Conservation (phyloP, 2,113 vertebrate genomes). For the Scalopus aquaticus region DNA sequence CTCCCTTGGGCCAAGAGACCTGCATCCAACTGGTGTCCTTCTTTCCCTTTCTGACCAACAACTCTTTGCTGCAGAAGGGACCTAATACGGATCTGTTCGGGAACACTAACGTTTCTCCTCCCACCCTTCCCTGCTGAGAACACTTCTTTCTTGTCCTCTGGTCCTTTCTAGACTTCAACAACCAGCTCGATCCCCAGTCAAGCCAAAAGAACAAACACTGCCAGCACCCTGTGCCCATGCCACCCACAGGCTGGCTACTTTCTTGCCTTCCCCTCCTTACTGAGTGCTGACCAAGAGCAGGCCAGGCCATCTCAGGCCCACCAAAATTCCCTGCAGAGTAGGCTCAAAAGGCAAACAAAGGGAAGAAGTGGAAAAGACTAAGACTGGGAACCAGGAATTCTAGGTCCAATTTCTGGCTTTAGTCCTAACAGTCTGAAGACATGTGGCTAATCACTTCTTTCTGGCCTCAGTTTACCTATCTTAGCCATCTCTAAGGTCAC, state of each 20-base stretch:
- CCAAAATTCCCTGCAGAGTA: neutral
- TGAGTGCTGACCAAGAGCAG: constrained; percentile 12
- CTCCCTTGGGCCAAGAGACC: neutral
- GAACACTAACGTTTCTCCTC: neutral
- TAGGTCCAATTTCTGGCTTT: constrained; percentile 8
- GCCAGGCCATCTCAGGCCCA: neutral
- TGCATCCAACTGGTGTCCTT: neutral
- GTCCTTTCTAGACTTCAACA: neutral
- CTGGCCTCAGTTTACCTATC: constrained; percentile 18
- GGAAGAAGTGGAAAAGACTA: neutral
- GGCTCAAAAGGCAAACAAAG: constrained; percentile 14
- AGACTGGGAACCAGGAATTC: neutral
- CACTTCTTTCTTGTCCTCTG: neutral
- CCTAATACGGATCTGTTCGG: neutral
- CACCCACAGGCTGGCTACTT: constrained; percentile 23
- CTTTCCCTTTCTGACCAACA: constrained; percentile 4
- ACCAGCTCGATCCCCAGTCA: neutral
- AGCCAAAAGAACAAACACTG: neutral
- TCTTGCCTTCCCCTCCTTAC: constrained; percentile 9
- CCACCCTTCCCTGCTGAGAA: neutral
- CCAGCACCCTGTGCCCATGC: neutral
- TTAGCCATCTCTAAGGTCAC: constrained; percentile 17
- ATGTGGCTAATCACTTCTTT: neutral
- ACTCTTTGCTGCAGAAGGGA: neutral
- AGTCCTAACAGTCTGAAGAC: neutral